phyloP scores from a whole-genome alignment of 2,113 vertebrate species.

The Psittacula cyanocephala region DNA sequence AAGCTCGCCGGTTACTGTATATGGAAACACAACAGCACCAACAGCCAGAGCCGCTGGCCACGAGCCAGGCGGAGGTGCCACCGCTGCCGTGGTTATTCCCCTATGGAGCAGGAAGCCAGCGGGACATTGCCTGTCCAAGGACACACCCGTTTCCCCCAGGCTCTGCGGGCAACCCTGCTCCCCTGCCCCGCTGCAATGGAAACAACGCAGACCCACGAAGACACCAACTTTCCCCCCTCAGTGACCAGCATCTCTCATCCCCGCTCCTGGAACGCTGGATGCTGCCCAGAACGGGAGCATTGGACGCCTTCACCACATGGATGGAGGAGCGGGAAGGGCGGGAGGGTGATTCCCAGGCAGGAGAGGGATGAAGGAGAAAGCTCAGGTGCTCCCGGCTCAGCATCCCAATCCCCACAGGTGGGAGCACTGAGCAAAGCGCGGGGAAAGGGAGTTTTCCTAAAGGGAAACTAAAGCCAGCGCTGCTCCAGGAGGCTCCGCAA shows the following conservation, averaged over 20 bases:
- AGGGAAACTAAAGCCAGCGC: neutral
- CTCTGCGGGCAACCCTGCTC: neutral
- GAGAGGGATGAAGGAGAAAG: neutral
- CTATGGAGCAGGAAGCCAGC: neutral
- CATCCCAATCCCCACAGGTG: neutral
- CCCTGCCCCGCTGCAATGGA: neutral
- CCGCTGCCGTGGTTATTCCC: neutral
- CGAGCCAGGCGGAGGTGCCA: neutral
- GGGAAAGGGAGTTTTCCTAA: neutral
- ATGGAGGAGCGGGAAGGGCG: rapidly evolving
- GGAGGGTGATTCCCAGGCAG: neutral
- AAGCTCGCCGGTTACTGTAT: neutral
- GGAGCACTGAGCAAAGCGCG: rapidly evolving
- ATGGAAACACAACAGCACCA: neutral
- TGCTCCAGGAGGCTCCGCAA: rapidly evolving
- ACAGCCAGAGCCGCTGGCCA: neutral
- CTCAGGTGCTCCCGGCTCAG: neutral
- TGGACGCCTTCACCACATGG: neutral
- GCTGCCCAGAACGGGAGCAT: neutral
- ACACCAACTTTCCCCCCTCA: neutral
- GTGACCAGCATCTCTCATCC: rapidly evolving
- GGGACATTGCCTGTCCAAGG: neutral
- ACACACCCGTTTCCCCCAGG: rapidly evolving
- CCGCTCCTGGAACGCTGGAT: rapidly evolving
- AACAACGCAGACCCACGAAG: rapidly evolving